Evolutionary conservation across 1,140 invertebrate genomes (phyloP).

Genomic region (Drosophila repleta): DNA sequence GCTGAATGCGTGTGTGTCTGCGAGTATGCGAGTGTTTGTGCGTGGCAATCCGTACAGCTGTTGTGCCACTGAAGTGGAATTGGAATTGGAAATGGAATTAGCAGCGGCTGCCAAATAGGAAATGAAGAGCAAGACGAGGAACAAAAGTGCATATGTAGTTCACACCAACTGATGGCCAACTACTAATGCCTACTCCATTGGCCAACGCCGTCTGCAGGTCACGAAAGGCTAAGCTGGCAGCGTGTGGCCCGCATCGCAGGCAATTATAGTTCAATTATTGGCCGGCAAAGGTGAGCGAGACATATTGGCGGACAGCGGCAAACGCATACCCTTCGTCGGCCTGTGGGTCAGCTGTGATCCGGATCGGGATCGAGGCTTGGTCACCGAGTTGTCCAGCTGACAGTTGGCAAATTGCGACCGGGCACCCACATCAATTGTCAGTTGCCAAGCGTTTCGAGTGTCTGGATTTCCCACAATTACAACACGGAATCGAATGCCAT

Average conservation of each 20-base stretch:
- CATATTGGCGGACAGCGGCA: slow-evolving; percentile 14
- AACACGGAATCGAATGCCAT: too few relatives aligned
- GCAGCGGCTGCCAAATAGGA: slow-evolving; percentile 57
- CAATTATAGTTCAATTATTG: slow-evolving; percentile 81
- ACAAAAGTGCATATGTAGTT: slow-evolving; percentile 51
- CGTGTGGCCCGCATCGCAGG: slow-evolving; percentile 52
- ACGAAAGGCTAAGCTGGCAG: slow-evolving; percentile 52
- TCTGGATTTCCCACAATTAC: slow-evolving; percentile 39
- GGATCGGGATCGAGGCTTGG: slow-evolving; percentile 6
- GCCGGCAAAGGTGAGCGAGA: slow-evolving; percentile 32
- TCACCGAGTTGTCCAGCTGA: slow-evolving; percentile 56
- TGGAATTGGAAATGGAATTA: slow-evolving; percentile 66
- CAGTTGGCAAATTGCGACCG: slow-evolving; percentile 63
- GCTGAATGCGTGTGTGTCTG: slow-evolving; percentile 14
- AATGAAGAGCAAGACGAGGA: slow-evolving; percentile 18
- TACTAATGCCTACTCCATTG: slow-evolving; percentile 61
- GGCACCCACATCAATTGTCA: slow-evolving; percentile 71
- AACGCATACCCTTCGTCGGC: slow-evolving; percentile 21
- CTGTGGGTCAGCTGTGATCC: slow-evolving; percentile 20
- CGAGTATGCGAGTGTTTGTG: slow-evolving; percentile 22
- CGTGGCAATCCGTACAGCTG: slow-evolving; percentile 72
- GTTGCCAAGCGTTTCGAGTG: slow-evolving; percentile 15
- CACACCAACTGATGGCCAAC: slow-evolving; percentile 49
- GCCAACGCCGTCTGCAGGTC: slow-evolving; percentile 30
- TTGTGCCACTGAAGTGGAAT: slow-evolving; percentile 63